Evolutionary conservation across 2,113 vertebrate species (phyloP).

Genomic region (Paraplagusia blochii): DNA sequence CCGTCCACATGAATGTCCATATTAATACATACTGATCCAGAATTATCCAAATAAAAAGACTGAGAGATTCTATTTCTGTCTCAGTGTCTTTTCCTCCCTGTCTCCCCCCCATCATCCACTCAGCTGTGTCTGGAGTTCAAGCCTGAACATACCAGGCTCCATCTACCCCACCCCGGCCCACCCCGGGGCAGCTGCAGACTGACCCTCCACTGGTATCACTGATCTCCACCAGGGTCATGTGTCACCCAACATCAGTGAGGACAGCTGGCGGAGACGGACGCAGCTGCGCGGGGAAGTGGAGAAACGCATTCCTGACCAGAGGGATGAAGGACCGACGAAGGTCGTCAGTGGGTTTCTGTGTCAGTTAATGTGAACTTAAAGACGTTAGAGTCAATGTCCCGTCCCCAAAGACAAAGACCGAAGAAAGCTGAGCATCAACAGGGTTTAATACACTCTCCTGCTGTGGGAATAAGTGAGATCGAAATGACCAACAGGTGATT

Average conservation of each 20-base stretch:
- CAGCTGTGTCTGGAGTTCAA: constrained; percentile 71
- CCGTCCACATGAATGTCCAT: constrained; percentile 19
- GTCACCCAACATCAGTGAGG: constrained; percentile 52
- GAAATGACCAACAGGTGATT: too few species aligned
- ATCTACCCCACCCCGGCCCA: constrained; percentile 46
- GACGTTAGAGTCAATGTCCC: background rate
- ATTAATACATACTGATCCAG: constrained; percentile 58
- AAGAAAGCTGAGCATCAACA: too few species aligned
- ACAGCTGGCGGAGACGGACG: constrained; percentile 56
- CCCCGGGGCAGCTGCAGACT: constrained; percentile 69
- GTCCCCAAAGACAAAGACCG: background rate
- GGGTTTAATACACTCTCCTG: too few species aligned
- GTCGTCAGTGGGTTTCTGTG: constrained; percentile 13
- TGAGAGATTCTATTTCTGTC: constrained; percentile 60
- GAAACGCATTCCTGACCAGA: constrained; percentile 38
- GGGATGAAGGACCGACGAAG: constrained; percentile 33
- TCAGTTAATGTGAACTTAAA: background rate
- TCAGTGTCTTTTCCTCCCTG: constrained; percentile 35
- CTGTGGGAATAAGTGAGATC: too few species aligned
- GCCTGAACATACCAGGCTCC: constrained; percentile 60
- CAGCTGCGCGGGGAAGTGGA: constrained; percentile 56
- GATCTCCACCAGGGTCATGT: constrained; percentile 53
- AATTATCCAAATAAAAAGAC: constrained; percentile 51
- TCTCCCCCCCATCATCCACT: constrained; percentile 42
- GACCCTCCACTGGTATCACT: constrained; percentile 53